Evolutionary conservation across 2,888 invertebrate genomes (phyloP).

Genomic region (Drosophila yooni): DNA sequence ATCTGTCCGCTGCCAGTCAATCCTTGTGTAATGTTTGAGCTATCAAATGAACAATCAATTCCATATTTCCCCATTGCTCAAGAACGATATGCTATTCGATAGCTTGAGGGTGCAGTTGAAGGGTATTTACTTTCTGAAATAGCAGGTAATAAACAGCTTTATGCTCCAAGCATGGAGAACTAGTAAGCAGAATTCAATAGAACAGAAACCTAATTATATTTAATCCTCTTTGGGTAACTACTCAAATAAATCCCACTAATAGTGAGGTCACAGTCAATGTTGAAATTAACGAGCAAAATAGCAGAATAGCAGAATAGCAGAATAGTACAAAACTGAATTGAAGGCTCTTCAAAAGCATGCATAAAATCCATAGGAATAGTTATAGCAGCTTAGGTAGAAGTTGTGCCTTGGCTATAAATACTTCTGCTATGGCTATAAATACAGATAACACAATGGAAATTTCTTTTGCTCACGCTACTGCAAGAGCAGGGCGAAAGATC

Average conservation of each 20-base stretch:
- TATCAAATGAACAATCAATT: constrained; percentile 28
- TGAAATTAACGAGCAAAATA: neutral
- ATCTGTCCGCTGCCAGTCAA: constrained; percentile 28
- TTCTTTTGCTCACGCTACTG: neutral
- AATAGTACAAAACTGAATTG: neutral
- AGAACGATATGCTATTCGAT: neutral
- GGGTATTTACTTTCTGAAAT: neutral
- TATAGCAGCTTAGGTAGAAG: neutral
- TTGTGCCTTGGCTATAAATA: too few species aligned
- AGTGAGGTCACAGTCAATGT: neutral
- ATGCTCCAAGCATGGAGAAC: neutral
- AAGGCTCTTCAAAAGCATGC: neutral
- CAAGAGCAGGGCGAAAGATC: neutral
- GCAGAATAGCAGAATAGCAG: neutral
- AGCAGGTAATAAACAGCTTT: neutral
- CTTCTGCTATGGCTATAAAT: too few species aligned
- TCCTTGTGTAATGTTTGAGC: constrained; percentile 28
- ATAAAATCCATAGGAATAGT: neutral
- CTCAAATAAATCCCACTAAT: neutral
- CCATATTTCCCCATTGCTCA: neutral
- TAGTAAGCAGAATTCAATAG: neutral
- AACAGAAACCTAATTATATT: neutral
- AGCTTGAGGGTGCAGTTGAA: neutral
- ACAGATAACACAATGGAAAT: too few species aligned
- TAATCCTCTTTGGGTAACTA: neutral